Base-by-base conservation (phyloP, 2,113 vertebrate species). In the Pseudolaguvia tuberculata region DNA sequence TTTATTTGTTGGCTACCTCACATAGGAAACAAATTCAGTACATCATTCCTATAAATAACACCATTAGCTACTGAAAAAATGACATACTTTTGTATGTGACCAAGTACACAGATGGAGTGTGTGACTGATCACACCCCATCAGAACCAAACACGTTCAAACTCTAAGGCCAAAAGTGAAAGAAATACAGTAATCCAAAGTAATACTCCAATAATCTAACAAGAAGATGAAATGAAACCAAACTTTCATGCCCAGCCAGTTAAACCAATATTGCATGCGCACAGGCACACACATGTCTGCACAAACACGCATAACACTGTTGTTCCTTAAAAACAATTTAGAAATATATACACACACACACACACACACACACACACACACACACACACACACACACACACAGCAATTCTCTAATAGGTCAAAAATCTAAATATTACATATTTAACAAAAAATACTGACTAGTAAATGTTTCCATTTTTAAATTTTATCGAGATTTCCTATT, bases 61-160 rank as follows among this genome's bases (percentile, higher is more conserved):
- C 9, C 25, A 70, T 21, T 15, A 42, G 14, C 1, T 18, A 50
- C 61, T 21, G 14, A 23, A 61, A 59, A 45, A 72, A 63, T n/a
- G n/a, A n/a, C n/a, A n/a, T n/a, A n/a, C n/a, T 42, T 42, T 42
- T 42, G 73, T 62, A 63, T 70, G 48, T 62, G 70, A 39, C 50
- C 20, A 13, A 47, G 70, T 35, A 61, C 53, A 20, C 79, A 77
- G 75, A 80, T 77, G 63, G 75, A 69, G 73, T 21, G 42, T 52
- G 29, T 61, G 68, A 52, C 59, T 55, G 51, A 15, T 57, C 27
- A 70, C 25, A 35, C 57, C 47, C 14, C 42, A 29, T 23, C 12
- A 42, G 52, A 65, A 59, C 68, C 48, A 69, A 56, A 70, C 69
- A 70, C 57, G 10, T 57, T 13, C n/a, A 73, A 73, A 51, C 39